phyloP scores from a whole-genome alignment of 2,888 invertebrate genomes.

The Eristalis tenax region DNA sequence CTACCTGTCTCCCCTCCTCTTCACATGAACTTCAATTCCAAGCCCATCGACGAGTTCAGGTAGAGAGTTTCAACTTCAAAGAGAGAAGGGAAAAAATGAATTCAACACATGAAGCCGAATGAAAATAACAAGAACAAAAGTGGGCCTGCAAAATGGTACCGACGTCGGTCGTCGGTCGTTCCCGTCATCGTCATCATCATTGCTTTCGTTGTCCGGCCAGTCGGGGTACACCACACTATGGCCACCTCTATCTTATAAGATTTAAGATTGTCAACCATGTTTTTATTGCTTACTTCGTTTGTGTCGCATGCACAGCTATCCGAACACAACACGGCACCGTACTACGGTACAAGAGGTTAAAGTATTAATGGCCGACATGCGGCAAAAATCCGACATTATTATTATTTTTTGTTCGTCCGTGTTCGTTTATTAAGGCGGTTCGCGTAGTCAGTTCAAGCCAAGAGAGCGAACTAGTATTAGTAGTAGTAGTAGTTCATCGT shows the following conservation, averaged over 20 bases:
- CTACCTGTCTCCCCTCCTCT: not conserved
- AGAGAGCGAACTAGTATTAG: not conserved
- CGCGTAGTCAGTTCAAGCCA: not conserved
- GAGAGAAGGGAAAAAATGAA: conserved; percentile 3
- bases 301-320: conserved; percentile 56
- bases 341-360: conserved; percentile 70
- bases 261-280: conserved; percentile 72
- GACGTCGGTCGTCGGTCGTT: not conserved
- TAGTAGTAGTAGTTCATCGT: conserved; percentile 53
- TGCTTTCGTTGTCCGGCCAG: not conserved
- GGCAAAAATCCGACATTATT: conserved; percentile 70
- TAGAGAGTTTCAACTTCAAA: conserved; percentile 15
- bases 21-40: not conserved
- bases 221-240: conserved; percentile 44
- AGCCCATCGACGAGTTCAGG: not conserved
- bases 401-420: conserved; percentile 49
- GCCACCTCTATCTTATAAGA: conserved; percentile 68
- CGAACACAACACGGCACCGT: conserved; percentile 32
- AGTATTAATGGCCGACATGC: conserved; percentile 72
- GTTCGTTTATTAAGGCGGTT: conserved; percentile 7
- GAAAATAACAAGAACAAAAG: conserved; percentile 15
- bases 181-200: conserved; percentile 22
- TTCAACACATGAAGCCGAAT: conserved; percentile 1
- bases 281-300: conserved; percentile 71
- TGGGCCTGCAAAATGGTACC: conserved; percentile 60